Base-by-base conservation (phyloP, 2,113 vertebrate species). In the Chlamydotis undulata region DNA sequence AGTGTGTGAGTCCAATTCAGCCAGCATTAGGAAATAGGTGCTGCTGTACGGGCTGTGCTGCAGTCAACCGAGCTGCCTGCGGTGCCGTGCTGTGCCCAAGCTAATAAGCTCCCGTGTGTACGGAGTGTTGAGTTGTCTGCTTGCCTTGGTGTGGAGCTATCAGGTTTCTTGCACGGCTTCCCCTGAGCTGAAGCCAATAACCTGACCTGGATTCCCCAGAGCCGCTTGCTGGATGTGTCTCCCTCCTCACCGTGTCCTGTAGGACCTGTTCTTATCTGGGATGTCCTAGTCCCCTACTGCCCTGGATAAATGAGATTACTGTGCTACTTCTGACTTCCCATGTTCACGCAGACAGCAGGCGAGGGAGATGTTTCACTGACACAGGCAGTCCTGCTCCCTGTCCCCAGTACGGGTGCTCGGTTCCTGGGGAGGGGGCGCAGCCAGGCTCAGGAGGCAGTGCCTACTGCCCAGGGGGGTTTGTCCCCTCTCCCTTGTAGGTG, bases 1-100 rank as follows among this genome's bases (percentile, higher is more conserved):
- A 2, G 13, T 8, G 25, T 3, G 11, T 0, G 4, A 39, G 59
- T 71, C 65, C 2, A 2, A 1, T 76, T 37, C 70, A 7, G 10
- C 55, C 2, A 2, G 74, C 7, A 3, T 37, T 57, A 53, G 71
- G 50, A 60, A 24, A 8, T 8, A 28, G 55, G 31, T 64, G 41
- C 39, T 59, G 45, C 47, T 49, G 47, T 21, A 8, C 37, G 59
- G 19, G 29, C 29, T 60, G 35, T 43, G 68, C 4, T 4, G 26
- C 43, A 6, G 29, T 28, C 59, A 14, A 4, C 77, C 0, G 26
- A 70, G 76, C 49, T 3, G 2, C 13, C 7, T 61, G 70, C 53
- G 59, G 19, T 4, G 23, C 56, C 6, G 1, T 71, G 57, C 68
- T 61, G 19, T n/a, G 57, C 77, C 57, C 0, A 1, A 57, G 45